phyloP scores from a whole-genome alignment of 2,888 invertebrate genomes.

The Rhamphomyia laevipes region DNA sequence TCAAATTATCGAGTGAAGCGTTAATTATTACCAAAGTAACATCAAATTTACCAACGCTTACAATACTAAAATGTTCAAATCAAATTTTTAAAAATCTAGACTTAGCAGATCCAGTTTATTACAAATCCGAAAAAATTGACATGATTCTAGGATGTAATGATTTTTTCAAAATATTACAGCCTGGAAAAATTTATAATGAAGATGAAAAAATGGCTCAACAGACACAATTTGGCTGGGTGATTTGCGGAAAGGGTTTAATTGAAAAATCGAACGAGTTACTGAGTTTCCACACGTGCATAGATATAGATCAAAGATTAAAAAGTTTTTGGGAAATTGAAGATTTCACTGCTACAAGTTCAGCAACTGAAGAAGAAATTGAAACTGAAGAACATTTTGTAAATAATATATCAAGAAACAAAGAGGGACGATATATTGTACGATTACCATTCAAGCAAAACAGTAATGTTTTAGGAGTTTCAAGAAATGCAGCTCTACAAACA shows the following conservation, averaged over 20 bases:
- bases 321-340: neutral
- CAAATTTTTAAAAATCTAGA: neutral
- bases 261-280: neutral
- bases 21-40: neutral
- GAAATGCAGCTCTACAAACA: neutral
- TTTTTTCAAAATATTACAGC: constrained; percentile 4
- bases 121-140: constrained; percentile 1
- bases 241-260: constrained; percentile 1
- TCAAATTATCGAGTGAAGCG: neutral
- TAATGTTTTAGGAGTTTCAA: neutral
- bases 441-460: neutral
- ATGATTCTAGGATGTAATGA: constrained; percentile 7
- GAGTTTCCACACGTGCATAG: neutral
- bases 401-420: neutral
- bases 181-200: constrained; percentile 3
- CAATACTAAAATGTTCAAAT: constrained; percentile 1
- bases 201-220: constrained; percentile 4
- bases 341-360: neutral
- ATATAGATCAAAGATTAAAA: neutral
- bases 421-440: neutral
- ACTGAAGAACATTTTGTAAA: neutral
- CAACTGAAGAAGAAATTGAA: neutral
- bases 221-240: constrained; percentile 8
- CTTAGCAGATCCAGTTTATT: constrained; percentile 3
- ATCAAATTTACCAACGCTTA: constrained; percentile 1